Evolutionary conservation across 2,888 invertebrate genomes (phyloP).

Genomic region (Boloria euphrosyne): DNA sequence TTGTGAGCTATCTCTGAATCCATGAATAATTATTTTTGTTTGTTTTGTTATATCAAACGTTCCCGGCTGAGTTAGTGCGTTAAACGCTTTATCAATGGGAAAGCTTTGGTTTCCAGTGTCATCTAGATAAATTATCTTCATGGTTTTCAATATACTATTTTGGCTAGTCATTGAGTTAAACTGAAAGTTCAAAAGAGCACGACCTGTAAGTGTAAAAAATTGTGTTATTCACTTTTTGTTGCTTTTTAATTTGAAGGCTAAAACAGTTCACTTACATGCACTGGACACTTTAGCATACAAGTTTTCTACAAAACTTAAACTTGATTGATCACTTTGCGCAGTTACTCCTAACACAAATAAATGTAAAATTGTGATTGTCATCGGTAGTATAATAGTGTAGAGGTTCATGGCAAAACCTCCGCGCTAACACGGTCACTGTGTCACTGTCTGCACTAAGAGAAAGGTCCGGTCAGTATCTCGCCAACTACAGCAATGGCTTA

Average conservation of each 20-base stretch:
- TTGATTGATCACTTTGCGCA: slow-evolving; percentile 44
- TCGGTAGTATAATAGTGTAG: slow-evolving; percentile 51
- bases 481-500: slow-evolving; percentile 48
- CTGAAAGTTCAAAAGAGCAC: slow-evolving; percentile 71
- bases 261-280: slow-evolving; percentile 68
- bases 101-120: slow-evolving; percentile 55
- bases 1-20: slow-evolving; percentile 72
- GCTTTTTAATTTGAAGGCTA: slow-evolving; percentile 32
- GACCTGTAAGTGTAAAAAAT: slow-evolving; percentile 59
- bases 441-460: slow-evolving; percentile 73
- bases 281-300: slow-evolving; percentile 70
- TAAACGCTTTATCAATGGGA: slow-evolving; percentile 67
- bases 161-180: slow-evolving; percentile 59
- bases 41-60: slow-evolving; percentile 72
- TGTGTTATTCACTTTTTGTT: slow-evolving; percentile 41
- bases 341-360: slow-evolving; percentile 43
- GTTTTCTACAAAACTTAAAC: slow-evolving; percentile 69
- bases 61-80: slow-evolving; percentile 58
- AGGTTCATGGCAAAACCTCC: slow-evolving; percentile 71
- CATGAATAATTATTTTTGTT: slow-evolving; percentile 76
- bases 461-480: slow-evolving; percentile 58
- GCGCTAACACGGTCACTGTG: slow-evolving; percentile 74
- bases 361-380: slow-evolving; percentile 50
- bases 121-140: slow-evolving; percentile 66
- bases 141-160: slow-evolving; percentile 63